phyloP scores from a whole-genome alignment of 2,888 invertebrate species.

The Tetranychus piercei region DNA sequence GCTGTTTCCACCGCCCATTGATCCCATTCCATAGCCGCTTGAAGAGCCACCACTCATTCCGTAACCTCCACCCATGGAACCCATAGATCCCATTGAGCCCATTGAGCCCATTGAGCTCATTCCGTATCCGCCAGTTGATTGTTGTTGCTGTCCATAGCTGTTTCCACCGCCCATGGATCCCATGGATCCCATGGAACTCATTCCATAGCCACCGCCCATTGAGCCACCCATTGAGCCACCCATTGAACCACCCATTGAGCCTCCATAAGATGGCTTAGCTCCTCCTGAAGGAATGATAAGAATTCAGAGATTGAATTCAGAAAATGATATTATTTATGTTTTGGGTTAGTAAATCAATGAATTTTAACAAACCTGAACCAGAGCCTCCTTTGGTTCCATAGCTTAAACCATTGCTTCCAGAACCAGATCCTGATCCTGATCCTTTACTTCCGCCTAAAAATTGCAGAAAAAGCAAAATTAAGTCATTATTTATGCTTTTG shows the following conservation, averaged over 20 bases:
- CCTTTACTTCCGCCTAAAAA: constrained; percentile 4
- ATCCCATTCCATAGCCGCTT: not conserved
- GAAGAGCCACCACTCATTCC: not conserved
- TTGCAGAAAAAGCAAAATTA: not conserved
- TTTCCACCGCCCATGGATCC: not conserved
- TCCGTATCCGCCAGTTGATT: constrained; percentile 4
- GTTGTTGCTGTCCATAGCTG: not conserved
- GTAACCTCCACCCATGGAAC: not conserved
- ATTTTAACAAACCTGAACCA: not conserved
- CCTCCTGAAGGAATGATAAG: not conserved
- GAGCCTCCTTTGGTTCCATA: constrained; percentile 11
- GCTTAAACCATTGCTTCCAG: not conserved
- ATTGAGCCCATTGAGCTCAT: not conserved
- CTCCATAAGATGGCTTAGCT: not conserved
- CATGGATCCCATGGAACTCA: not conserved
- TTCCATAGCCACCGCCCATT: not conserved
- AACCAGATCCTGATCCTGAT: not conserved
- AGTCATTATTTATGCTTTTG: not conserved
- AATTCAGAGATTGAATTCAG: not conserved
- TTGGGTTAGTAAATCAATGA: not conserved
- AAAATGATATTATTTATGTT: not conserved
- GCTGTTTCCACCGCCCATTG: not conserved
- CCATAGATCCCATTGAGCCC: not conserved
- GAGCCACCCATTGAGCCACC: not conserved
- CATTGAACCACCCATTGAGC: not conserved